Percentiles rank a stretch among this genome's conserved stretches.
Evolutionary conservation across 1,140 invertebrate species (phyloP).

Genomic region (Saxidomus purpurata): DNA sequence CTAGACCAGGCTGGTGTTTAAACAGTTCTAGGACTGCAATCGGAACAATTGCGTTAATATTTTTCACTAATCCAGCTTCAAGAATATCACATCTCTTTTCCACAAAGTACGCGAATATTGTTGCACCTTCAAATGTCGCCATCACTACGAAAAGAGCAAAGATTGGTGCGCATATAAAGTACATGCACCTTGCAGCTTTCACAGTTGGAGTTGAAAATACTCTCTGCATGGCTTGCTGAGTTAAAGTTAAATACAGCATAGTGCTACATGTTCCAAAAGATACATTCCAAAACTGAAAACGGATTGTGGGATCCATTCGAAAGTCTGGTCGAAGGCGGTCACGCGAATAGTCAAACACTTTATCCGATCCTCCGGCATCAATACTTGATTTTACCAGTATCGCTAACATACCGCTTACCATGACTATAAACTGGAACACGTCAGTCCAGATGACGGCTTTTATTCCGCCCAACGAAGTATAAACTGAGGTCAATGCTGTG

Average conservation of each 20-base stretch:
- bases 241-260: neutral
- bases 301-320: slow-evolving; percentile 28
- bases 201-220: neutral
- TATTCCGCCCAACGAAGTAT: slow-evolving; percentile 21
- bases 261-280: neutral
- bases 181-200: slow-evolving; percentile 11
- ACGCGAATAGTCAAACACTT: neutral
- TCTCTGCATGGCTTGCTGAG: slow-evolving; percentile 39
- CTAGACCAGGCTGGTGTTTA: slow-evolving; percentile 22
- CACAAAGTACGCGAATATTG: slow-evolving; percentile 43
- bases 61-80: neutral
- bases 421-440: neutral
- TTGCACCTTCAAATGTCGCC: too few species aligned
- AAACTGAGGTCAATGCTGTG: neutral
- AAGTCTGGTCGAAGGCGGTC: slow-evolving; percentile 2
- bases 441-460: too few species aligned
- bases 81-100: slow-evolving; percentile 23
- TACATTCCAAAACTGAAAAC: slow-evolving; percentile 25
- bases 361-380: neutral
- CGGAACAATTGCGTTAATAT: slow-evolving; percentile 51
- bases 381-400: neutral
- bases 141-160: neutral
- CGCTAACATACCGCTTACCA: neutral
- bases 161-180: neutral
- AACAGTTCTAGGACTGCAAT: slow-evolving; percentile 35